A percentile compares a stretch with the other conserved stretches of the same genome.
phyloP scores from a whole-genome alignment of 1,140 invertebrate species.

The Meloidogyne exigua region DNA sequence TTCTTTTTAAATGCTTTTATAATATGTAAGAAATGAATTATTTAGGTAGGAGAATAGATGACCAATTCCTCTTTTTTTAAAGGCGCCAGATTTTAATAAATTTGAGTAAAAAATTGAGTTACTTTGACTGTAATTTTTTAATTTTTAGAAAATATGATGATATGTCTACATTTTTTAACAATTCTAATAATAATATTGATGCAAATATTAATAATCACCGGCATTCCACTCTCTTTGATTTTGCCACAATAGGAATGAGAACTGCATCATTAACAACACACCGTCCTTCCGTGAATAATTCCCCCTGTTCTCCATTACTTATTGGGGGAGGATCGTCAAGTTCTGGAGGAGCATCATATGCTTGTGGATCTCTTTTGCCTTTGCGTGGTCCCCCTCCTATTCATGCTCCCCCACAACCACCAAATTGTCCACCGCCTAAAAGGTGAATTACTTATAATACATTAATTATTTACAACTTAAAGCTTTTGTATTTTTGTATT shows the following conservation, averaged over 20 bases:
- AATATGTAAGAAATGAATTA: neutral
- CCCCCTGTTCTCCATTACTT: neutral
- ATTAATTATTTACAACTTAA: neutral
- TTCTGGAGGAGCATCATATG: neutral
- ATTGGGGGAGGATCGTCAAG: neutral
- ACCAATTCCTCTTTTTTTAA: neutral
- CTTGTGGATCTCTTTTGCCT: neutral
- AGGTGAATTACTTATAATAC: neutral
- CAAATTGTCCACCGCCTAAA: neutral
- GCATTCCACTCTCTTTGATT: neutral
- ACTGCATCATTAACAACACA: neutral
- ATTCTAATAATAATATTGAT: neutral
- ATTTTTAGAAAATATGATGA: constrained; percentile 4
- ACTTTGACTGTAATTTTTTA: neutral
- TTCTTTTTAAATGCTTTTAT: neutral
- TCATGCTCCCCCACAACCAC: neutral
- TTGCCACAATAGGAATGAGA: neutral
- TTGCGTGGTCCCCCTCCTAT: neutral
- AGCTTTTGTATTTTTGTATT: neutral
- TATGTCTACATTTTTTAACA: neutral
- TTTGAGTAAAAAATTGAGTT: neutral
- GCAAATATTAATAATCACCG: neutral
- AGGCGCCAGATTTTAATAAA: neutral
- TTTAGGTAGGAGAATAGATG: neutral
- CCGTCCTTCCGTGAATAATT: neutral